Base-by-base conservation (phyloP, 2,113 vertebrate species). In the Protomyctophum bolini region DNA sequence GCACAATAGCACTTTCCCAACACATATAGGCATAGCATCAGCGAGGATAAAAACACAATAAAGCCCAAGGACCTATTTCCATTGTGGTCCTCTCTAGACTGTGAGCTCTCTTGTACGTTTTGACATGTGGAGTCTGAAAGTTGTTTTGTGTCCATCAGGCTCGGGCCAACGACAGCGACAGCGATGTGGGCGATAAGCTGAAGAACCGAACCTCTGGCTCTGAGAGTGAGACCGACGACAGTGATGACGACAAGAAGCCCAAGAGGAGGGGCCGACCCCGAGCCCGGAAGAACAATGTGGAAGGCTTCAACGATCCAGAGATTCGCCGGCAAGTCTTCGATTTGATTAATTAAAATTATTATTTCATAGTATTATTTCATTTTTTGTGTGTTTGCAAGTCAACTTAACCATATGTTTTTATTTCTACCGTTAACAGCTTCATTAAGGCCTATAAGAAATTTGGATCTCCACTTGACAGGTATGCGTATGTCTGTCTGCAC, bases 361-460 rank as follows among this genome's bases (percentile, higher is more conserved):
- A n/a, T 33, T 33, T 33, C 33, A 33, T 33, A 33, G 2, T 41
- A 41, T 41, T 41, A 41, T 41, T 41, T 41, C 3, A 21, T 21
- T 41, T 41, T 41, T 0, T 41, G 3, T 41, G 33, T 41, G 33
- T 41, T 41, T 41, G 5, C 33, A 41, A 41, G 33, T 41, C 33
- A 41, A 41, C 33, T 41, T 63, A 4, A 29, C 28, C 1, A 58
- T 72, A 0, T 15, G 7, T 48, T 64, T 29, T 64, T 21, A 14
- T 8, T 10, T 52, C 52, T 12, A 54, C n/a, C 8, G 4, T 62
- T 3, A 0, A 66, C 91, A 99, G 98, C 91, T 99, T 99, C 87
- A 98, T 99, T 84, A 99, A 99, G 86, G 97, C 97, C 0, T 99
- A 99, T 86, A 99, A 99, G 92, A 99, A 99, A 86, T 99, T 99